These are phyloP conservation scores for Athene cunicularia DNA, from an alignment of 2,113 vertebrate genomes.

Conservation along the genomic window DNA sequence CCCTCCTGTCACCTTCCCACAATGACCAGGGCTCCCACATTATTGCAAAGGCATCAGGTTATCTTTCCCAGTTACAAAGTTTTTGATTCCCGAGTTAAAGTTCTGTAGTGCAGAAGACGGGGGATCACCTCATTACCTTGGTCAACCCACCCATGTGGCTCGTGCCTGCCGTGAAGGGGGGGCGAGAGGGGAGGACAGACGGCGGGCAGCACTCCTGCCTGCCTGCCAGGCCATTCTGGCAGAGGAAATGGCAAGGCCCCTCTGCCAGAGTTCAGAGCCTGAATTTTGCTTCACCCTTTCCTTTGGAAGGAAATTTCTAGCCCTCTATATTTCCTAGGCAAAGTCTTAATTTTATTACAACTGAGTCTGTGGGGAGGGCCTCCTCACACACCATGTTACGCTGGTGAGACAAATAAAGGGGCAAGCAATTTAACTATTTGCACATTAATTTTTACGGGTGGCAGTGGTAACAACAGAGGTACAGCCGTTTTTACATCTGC, in stretches of 20 bases:
- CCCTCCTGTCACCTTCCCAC: not conserved
- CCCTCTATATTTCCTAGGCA: not conserved
- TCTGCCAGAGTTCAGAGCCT: not conserved
- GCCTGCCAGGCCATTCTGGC: no score
- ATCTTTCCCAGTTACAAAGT: not conserved
- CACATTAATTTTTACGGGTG: not conserved
- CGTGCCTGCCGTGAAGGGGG: fast-evolving
- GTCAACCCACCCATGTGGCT: not conserved
- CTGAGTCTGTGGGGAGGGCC: not conserved
- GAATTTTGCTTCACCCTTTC: not conserved
- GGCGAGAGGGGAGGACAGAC: fast-evolving
- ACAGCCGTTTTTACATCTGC: fast-evolving
- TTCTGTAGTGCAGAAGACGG: not conserved
- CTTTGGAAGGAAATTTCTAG: fast-evolving
- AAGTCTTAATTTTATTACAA: not conserved
- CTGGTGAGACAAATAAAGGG: not conserved
- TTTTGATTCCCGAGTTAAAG: not conserved
- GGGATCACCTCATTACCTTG: fast-evolving
- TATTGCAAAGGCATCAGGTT: fast-evolving
- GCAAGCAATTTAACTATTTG: not conserved
- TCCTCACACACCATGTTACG: fast-evolving
- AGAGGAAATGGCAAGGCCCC: fast-evolving
- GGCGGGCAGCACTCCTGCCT: not conserved
- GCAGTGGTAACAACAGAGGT: not conserved
- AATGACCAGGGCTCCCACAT: fast-evolving